Conservation (phyloP, 2,113 vertebrate genomes). For the Nerophis lumbriciformis region DNA sequence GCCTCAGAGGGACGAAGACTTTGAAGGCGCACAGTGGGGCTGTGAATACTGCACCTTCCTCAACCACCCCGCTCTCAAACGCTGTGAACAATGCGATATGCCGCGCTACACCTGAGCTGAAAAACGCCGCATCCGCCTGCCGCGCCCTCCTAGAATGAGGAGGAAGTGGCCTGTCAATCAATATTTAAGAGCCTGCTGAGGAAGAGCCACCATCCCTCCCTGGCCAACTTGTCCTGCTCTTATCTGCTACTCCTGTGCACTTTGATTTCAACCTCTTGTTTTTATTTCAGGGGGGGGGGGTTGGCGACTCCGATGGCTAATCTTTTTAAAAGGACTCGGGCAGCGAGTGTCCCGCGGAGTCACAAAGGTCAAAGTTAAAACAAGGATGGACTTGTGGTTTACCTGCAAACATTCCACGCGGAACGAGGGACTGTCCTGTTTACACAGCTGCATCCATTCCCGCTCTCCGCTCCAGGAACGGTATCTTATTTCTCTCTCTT, state of each 20-base stretch:
- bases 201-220: slow-evolving; percentile 51
- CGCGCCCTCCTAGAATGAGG: slow-evolving; percentile 18
- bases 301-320: slow-evolving; percentile 32
- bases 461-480: slow-evolving; percentile 46
- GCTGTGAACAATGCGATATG: slow-evolving; percentile 99
- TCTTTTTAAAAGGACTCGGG: slow-evolving; percentile 22
- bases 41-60: slow-evolving; percentile 98
- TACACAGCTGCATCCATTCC: slow-evolving; percentile 63
- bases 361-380: slow-evolving; percentile 18
- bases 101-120: slow-evolving; percentile 89
- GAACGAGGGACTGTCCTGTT: slow-evolving; percentile 67
- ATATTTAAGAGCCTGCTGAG: slow-evolving; percentile 61
- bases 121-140: slow-evolving; percentile 8
- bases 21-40: slow-evolving; percentile 96
- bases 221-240: slow-evolving; percentile 30
- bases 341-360: slow-evolving; percentile 24
- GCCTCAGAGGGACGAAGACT: slow-evolving; percentile 91
- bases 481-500: slow-evolving; percentile 24
- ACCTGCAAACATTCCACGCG: slow-evolving; percentile 66
- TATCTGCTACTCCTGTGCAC: slow-evolving; percentile 53
- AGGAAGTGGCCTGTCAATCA: slow-evolving; percentile 42
- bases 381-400: slow-evolving; percentile 18
- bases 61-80: slow-evolving; percentile 96
- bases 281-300: slow-evolving; percentile 18
- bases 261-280: slow-evolving; percentile 51